phyloP scores from a whole-genome alignment of 2,888 invertebrate species.

The Cenopis cana region DNA sequence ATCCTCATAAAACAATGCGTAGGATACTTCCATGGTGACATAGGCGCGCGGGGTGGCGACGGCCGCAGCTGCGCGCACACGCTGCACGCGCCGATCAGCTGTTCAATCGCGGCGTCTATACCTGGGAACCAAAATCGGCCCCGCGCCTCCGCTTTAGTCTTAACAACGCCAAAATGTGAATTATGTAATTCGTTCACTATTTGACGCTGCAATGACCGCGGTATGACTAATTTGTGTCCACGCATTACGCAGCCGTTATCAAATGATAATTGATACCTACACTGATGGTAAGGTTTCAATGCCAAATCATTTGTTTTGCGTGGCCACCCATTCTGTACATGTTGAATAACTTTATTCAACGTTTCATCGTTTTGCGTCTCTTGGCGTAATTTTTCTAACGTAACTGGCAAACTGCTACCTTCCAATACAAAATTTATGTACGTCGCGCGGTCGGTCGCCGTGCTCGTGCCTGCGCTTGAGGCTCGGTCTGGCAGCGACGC shows the following conservation, averaged over 20 bases:
- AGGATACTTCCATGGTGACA: slow-evolving; percentile 47
- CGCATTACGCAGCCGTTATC: too few relatives aligned
- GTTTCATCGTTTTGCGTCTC: background rate
- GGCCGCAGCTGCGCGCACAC: slow-evolving; percentile 28
- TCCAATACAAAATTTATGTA: slow-evolving; percentile 14
- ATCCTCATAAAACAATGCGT: slow-evolving; percentile 46
- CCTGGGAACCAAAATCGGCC: slow-evolving; percentile 4
- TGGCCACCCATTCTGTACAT: slow-evolving; percentile 2
- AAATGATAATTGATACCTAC: too few relatives aligned
- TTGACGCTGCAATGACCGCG: too few relatives aligned
- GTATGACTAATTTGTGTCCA: too few relatives aligned
- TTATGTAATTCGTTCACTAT: too few relatives aligned
- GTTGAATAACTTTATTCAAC: slow-evolving; percentile 3
- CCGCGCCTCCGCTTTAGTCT: background rate
- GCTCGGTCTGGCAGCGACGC: slow-evolving; percentile 16
- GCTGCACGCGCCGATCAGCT: background rate
- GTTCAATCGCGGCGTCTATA: slow-evolving; percentile 1
- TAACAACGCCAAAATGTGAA: too few relatives aligned
- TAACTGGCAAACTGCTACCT: slow-evolving; percentile 6
- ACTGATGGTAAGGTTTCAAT: slow-evolving; percentile 8
- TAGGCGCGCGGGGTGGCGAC: slow-evolving; percentile 45
- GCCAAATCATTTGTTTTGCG: background rate
- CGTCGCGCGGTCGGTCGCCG: slow-evolving; percentile 2
- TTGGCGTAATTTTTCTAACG: background rate
- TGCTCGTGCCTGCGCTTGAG: background rate